Percentiles rank a stretch among this genome's conserved stretches.
phyloP scores from a whole-genome alignment of 2,888 invertebrate genomes.

The Eurytoma adleriae region DNA sequence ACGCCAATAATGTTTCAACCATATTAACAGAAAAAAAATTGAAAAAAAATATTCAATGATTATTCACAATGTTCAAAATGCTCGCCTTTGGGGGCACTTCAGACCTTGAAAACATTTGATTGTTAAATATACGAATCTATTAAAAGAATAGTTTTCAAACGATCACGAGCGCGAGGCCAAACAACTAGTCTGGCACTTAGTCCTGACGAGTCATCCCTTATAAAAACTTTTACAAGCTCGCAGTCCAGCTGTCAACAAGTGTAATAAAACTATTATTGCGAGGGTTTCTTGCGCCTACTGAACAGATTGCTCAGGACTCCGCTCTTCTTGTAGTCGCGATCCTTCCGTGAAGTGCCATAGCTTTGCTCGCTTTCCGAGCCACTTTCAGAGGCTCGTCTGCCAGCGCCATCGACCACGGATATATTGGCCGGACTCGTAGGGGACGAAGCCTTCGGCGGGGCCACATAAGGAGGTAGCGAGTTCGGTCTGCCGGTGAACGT shows the following conservation, averaged over 20 bases:
- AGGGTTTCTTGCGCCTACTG: slow-evolving; percentile 73
- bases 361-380: slow-evolving; percentile 75
- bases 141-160: slow-evolving; percentile 39
- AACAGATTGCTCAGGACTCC: slow-evolving; percentile 73
- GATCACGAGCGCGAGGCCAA: slow-evolving; percentile 19
- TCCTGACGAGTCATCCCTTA: slow-evolving; percentile 20
- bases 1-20: slow-evolving; percentile 44
- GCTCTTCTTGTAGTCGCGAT: slow-evolving; percentile 72
- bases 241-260: slow-evolving; percentile 50
- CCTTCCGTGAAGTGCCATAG: slow-evolving; percentile 72
- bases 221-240: slow-evolving; percentile 42
- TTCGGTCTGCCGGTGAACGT: slow-evolving; percentile 72
- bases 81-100: slow-evolving; percentile 11
- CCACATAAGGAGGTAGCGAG: slow-evolving; percentile 76
- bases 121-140: neutral
- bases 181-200: too few species aligned
- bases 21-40: slow-evolving; percentile 44
- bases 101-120: slow-evolving; percentile 27
- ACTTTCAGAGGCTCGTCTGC: slow-evolving; percentile 73
- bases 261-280: slow-evolving; percentile 59
- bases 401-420: slow-evolving; percentile 69
- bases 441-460: slow-evolving; percentile 73
- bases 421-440: slow-evolving; percentile 62
- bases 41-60: slow-evolving; percentile 30
- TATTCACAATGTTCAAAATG: slow-evolving; percentile 38